Evolutionary conservation across 2,888 invertebrate species (phyloP).

Genomic region (Lycaena phlaeas): DNA sequence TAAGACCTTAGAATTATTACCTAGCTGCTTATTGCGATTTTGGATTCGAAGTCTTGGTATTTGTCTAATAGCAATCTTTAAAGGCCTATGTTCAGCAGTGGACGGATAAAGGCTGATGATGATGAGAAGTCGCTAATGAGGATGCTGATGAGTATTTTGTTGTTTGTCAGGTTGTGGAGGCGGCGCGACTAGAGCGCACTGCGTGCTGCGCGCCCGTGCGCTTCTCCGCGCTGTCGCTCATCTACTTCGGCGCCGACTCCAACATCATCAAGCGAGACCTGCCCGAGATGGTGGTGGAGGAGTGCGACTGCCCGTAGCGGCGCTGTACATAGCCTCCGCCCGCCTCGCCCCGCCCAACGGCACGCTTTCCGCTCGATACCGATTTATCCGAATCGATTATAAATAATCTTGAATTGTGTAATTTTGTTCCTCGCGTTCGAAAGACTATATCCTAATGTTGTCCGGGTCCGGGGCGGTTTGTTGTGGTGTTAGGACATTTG

Average conservation of each 20-base stretch:
- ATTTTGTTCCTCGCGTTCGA: conserved; percentile 73
- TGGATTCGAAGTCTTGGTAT: too few relatives aligned
- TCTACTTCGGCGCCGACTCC: conserved; percentile 91
- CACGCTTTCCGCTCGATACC: conserved; percentile 62
- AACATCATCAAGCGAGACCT: conserved; percentile 94
- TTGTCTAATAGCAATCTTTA: too few relatives aligned
- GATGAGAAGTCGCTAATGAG: too few relatives aligned
- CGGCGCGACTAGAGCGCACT: conserved; percentile 89
- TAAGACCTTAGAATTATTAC: too few relatives aligned
- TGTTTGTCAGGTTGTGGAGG: conserved; percentile 84
- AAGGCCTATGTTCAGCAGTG: too few relatives aligned
- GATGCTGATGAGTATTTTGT: too few relatives aligned
- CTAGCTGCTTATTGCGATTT: too few relatives aligned
- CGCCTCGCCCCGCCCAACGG: conserved; percentile 27
- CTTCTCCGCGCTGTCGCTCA: conserved; percentile 92
- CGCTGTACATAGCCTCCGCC: conserved; percentile 45
- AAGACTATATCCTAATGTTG: conserved; percentile 70
- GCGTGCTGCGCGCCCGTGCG: conserved; percentile 94
- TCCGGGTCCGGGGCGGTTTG: conserved; percentile 24
- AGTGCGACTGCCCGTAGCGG: conserved; percentile 92
- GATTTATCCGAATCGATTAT: conserved; percentile 68
- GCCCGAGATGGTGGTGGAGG: conserved; percentile 96
- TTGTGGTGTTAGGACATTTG: conserved; percentile 25
- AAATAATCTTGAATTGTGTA: conserved; percentile 72
- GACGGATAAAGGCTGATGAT: too few relatives aligned